Conservation (phyloP, 2,113 vertebrate genomes). For the Notiomystis cincta region DNA sequence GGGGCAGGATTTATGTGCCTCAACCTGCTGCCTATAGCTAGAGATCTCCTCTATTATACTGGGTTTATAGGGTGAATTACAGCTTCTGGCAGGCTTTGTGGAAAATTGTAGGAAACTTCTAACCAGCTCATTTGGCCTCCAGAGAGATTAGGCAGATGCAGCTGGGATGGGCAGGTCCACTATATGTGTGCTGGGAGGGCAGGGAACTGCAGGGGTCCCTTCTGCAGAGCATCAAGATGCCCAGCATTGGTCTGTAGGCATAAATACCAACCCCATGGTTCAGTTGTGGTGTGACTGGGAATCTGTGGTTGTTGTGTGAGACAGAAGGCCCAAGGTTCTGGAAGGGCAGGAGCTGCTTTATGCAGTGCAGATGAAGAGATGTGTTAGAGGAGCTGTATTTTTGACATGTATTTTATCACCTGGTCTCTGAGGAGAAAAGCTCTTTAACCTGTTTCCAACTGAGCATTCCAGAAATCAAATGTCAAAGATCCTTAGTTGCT, state of each 20-base stretch:
- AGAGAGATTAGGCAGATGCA: background rate
- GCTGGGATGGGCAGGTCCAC: background rate
- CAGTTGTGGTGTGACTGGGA: background rate
- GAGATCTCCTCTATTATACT: background rate
- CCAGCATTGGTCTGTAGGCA: rapidly evolving
- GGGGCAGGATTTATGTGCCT: background rate
- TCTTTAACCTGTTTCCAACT: background rate
- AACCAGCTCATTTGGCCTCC: background rate
- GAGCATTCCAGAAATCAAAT: background rate
- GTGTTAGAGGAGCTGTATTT: background rate
- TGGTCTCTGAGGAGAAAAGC: background rate
- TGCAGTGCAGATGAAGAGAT: background rate
- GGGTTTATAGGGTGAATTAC: background rate
- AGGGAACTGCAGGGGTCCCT: background rate
- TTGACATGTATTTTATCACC: background rate
- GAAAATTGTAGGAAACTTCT: background rate
- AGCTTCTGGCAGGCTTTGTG: background rate
- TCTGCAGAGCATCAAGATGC: background rate
- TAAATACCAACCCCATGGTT: background rate
- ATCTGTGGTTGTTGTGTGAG: background rate
- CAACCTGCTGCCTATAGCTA: background rate
- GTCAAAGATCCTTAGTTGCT: background rate
- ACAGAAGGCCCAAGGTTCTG: background rate
- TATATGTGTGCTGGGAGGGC: background rate
- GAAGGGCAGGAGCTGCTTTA: background rate